Conservation (phyloP, 2,797 vertebrate species). For the Scolopax rusticola region DNA sequence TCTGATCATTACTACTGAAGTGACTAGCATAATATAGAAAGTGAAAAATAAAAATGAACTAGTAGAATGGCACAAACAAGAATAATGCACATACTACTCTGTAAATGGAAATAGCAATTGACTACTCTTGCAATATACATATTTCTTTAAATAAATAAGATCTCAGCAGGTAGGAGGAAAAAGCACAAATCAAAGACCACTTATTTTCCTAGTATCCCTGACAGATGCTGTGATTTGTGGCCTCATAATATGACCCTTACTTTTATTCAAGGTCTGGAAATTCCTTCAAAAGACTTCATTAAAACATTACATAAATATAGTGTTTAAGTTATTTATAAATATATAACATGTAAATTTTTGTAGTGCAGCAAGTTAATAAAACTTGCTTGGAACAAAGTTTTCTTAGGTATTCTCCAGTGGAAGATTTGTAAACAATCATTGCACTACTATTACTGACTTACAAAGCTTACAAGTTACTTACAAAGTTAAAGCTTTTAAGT, state of each 20-base stretch:
- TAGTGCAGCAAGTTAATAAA: neutral
- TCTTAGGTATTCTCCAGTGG: conserved; percentile 2
- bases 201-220: neutral
- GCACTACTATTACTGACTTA: neutral
- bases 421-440: neutral
- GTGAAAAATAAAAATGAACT: neutral
- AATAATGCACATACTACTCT: neutral
- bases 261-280: neutral
- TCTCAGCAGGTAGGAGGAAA: neutral
- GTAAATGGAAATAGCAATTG: neutral
- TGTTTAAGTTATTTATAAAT: neutral
- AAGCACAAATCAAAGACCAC: neutral
- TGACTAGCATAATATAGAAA: neutral
- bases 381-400: neutral
- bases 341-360: neutral
- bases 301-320: neutral
- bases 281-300: neutral
- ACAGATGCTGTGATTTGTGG: neutral
- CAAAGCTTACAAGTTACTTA: neutral
- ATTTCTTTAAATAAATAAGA: neutral
- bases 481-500: neutral
- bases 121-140: neutral
- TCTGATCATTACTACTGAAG: neutral
- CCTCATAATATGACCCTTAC: neutral
- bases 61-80: neutral